Conservation (phyloP, 2,797 vertebrate genomes). For the Paramormyrops hopkinsi region DNA sequence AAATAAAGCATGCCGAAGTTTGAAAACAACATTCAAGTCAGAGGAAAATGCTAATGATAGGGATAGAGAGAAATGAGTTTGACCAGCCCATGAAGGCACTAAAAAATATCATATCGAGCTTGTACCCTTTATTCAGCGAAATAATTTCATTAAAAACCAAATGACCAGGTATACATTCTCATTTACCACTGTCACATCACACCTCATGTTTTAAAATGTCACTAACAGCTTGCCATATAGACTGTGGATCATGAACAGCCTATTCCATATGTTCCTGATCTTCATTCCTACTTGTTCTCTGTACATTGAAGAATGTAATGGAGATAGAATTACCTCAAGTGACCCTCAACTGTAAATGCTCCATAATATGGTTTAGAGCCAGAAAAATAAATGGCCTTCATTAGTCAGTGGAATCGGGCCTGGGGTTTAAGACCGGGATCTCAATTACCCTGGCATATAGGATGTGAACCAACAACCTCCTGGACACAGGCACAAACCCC, state of each 20-base stretch:
- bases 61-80: not conserved
- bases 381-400: not conserved
- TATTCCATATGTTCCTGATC: not conserved
- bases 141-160: not conserved
- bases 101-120: not conserved
- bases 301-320: not conserved
- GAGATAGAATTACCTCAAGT: not conserved
- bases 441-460: not conserved
- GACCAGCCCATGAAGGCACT: not conserved
- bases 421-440: not conserved
- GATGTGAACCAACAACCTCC: not conserved
- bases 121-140: not conserved
- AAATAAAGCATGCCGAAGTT: not conserved
- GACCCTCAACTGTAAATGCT: not conserved
- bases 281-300: not conserved
- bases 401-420: not conserved
- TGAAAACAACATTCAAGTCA: not conserved
- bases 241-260: not conserved
- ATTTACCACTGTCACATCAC: not conserved
- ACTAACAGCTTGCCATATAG: not conserved
- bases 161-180: not conserved
- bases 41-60: not conserved
- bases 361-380: not conserved
- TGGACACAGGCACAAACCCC: not conserved
- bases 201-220: not conserved